Evolutionary conservation across 1,140 invertebrate genomes (phyloP).

Genomic region (Oscheius sp.): DNA sequence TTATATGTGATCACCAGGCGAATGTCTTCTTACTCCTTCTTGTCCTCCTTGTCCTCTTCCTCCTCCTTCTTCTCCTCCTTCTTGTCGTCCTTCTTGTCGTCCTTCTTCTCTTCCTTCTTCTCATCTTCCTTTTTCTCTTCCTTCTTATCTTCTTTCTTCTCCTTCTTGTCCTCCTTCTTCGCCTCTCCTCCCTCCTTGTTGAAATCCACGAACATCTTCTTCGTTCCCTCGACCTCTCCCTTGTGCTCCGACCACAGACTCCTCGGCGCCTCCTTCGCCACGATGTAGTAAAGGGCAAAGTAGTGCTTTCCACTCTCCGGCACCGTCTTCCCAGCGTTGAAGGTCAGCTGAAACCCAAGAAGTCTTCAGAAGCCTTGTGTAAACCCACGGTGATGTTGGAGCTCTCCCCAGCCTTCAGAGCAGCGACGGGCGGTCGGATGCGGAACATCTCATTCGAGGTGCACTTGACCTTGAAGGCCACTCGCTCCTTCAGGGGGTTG

Average conservation of each 20-base stretch:
- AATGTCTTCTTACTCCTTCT: too few relatives aligned
- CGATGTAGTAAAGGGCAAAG: constrained; percentile 49
- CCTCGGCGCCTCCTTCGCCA: constrained; percentile 36
- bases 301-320: constrained; percentile 50
- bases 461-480: constrained; percentile 55
- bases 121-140: constrained; percentile 32
- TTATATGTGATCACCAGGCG: too few relatives aligned
- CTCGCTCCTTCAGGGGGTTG: too few relatives aligned
- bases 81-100: too few relatives aligned
- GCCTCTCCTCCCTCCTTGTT: constrained; percentile 27
- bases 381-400: constrained; percentile 23
- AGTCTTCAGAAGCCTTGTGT: too few relatives aligned
- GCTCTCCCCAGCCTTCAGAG: constrained; percentile 37
- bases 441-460: constrained; percentile 53
- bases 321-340: constrained; percentile 47
- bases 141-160: constrained; percentile 42
- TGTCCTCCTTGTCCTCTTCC: too few relatives aligned
- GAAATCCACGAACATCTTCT: constrained; percentile 46
- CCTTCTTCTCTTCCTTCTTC: constrained; percentile 36
- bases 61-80: too few relatives aligned
- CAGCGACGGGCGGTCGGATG: constrained; percentile 48
- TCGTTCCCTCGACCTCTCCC: constrained; percentile 39
- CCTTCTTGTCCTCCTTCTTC: constrained; percentile 39
- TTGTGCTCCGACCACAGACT: constrained; percentile 21
- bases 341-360: too few relatives aligned